These are phyloP conservation scores for Ypsolopha scabrella DNA, from an alignment of 2,888 invertebrate species.

Conservation along the genomic window DNA sequence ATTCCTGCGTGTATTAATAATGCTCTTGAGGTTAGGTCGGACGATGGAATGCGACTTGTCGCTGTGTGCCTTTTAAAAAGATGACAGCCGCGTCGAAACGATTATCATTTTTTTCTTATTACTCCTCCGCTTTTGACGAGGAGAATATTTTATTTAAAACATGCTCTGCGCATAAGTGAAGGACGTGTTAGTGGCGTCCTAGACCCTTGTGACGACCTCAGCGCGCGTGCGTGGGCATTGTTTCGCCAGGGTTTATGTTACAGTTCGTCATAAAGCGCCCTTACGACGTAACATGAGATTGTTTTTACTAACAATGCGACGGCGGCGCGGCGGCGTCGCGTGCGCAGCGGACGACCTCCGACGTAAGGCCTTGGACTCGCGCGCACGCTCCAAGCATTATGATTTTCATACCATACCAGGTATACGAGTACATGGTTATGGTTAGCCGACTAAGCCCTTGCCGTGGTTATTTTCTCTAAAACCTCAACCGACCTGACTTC, in stretches of 20 bases:
- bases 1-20: constrained; percentile 20
- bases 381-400: neutral
- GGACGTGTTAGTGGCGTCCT: constrained; percentile 10
- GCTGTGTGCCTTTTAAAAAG: constrained; percentile 15
- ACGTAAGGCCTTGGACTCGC: constrained; percentile 42
- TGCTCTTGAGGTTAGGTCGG: constrained; percentile 24
- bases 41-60: constrained; percentile 41
- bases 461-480: neutral
- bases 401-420: too few relatives aligned
- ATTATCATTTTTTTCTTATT: neutral
- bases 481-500: neutral
- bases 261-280: constrained; percentile 36
- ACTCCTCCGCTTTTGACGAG: neutral
- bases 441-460: neutral
- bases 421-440: too few relatives aligned
- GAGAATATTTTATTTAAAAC: neutral
- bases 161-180: constrained; percentile 5
- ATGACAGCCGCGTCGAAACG: constrained; percentile 28
- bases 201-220: constrained; percentile 12
- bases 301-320: constrained; percentile 25
- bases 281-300: constrained; percentile 44
- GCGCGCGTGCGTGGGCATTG: constrained; percentile 12
- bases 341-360: constrained; percentile 45
- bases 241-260: constrained; percentile 29
- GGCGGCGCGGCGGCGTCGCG: constrained; percentile 35